Evolutionary conservation across 2,888 invertebrate species (phyloP).

Genomic region (Sesia apiformis): DNA sequence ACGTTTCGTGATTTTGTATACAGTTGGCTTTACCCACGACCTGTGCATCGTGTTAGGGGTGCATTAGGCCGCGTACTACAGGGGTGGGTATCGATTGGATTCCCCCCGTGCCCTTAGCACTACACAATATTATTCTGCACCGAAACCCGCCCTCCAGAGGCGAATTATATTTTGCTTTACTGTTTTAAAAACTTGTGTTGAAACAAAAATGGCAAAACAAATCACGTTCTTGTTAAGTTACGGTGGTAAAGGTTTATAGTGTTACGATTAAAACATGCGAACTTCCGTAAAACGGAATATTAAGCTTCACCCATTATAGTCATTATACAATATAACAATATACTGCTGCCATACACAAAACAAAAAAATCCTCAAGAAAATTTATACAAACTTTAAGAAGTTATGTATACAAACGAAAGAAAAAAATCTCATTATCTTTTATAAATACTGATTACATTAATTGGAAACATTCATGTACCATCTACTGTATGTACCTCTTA

Average conservation of each 20-base stretch:
- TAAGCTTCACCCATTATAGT: too few relatives aligned
- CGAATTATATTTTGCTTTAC: neutral
- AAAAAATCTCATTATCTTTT: too few relatives aligned
- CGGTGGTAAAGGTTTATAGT: neutral
- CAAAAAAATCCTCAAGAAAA: too few relatives aligned
- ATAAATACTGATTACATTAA: too few relatives aligned
- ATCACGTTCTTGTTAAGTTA: neutral
- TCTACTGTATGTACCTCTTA: too few relatives aligned
- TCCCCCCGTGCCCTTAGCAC: conserved; percentile 37
- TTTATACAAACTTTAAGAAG: too few relatives aligned
- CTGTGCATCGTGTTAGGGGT: conserved; percentile 26
- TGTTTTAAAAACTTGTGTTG: neutral
- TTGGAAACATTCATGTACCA: too few relatives aligned
- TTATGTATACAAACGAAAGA: too few relatives aligned
- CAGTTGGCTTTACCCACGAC: neutral
- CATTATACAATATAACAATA: too few relatives aligned
- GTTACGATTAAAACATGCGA: neutral
- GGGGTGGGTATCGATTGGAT: conserved; percentile 67
- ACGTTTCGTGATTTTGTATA: neutral
- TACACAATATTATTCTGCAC: conserved; percentile 46
- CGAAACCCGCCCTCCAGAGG: conserved; percentile 36
- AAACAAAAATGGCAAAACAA: neutral
- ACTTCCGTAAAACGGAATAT: too few relatives aligned
- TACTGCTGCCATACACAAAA: too few relatives aligned
- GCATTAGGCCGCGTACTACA: conserved; percentile 48